Conservation (phyloP, 2,797 vertebrate species). For the Phoxinus dragarum region DNA sequence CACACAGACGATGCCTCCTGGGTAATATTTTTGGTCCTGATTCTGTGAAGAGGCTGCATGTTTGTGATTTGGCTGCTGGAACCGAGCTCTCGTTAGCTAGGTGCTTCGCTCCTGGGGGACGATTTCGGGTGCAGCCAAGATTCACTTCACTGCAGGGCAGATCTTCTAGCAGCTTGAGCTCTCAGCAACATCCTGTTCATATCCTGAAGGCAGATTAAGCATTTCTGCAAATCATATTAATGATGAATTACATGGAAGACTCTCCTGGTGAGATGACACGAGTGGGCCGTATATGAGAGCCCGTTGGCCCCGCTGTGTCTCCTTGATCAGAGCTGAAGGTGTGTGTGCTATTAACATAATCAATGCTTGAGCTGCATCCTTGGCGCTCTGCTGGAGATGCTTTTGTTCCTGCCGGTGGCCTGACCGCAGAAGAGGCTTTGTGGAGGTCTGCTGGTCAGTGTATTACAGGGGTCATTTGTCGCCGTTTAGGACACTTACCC, state of each 20-base stretch:
- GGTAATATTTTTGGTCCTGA: conserved; percentile 52
- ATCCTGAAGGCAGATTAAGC: conserved; percentile 64
- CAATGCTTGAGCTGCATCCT: conserved; percentile 19
- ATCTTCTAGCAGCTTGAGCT: conserved; percentile 44
- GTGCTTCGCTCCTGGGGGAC: conserved; percentile 7
- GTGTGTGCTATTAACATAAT: conserved; percentile 38
- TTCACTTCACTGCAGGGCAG: conserved; percentile 47
- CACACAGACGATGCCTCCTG: conserved; percentile 13
- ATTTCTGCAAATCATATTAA: conserved; percentile 63
- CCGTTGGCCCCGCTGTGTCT: neutral
- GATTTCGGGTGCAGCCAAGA: conserved; percentile 38
- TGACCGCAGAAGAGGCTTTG: conserved; percentile 11
- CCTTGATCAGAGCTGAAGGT: conserved; percentile 21
- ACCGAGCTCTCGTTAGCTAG: conserved; percentile 48
- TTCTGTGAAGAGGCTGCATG: conserved; percentile 21
- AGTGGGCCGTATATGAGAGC: conserved; percentile 51
- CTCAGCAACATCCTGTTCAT: conserved; percentile 52
- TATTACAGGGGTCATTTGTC: conserved; percentile 38
- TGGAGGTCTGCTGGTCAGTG: conserved; percentile 17
- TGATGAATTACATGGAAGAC: conserved; percentile 62
- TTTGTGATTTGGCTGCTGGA: conserved; percentile 46
- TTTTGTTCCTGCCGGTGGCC: conserved; percentile 26
- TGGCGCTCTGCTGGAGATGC: conserved; percentile 15
- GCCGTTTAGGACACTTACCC: conserved; percentile 11
- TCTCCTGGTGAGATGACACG: conserved; percentile 58